Percentiles rank a stretch among this genome's conserved stretches.
phyloP scores from a whole-genome alignment of 2,888 invertebrate genomes.

The Drosophila picticornis region DNA sequence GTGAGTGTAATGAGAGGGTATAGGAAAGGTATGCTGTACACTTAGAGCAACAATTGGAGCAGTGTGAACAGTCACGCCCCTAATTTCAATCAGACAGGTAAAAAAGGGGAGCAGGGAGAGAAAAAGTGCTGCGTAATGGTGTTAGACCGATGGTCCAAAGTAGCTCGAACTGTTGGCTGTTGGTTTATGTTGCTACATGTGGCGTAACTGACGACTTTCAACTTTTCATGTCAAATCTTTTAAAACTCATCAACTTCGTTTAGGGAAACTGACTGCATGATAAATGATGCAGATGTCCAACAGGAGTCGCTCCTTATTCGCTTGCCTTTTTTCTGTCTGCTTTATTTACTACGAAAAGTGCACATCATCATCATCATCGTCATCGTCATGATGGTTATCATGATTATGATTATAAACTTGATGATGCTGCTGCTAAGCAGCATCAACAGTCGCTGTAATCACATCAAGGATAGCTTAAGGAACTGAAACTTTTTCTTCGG shows the following conservation, averaged over 20 bases:
- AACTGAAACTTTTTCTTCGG: constrained; percentile 10
- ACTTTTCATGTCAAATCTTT: constrained; percentile 58
- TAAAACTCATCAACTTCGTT: constrained; percentile 49
- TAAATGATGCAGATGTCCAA: constrained; percentile 54
- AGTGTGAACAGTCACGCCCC: constrained; percentile 43
- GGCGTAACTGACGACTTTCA: constrained; percentile 28
- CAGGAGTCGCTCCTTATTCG: constrained; percentile 13
- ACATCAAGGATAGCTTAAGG: constrained; percentile 30
- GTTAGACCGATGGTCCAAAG: constrained; percentile 21
- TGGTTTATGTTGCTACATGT: constrained; percentile 12
- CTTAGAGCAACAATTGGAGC: constrained; percentile 21
- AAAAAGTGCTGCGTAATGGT: constrained; percentile 36
- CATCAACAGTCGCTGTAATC: constrained; percentile 37
- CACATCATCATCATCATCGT: constrained; percentile 48
- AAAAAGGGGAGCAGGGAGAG: background rate
- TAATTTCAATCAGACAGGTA: constrained; percentile 4
- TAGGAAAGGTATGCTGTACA: background rate
- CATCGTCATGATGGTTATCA: constrained; percentile 18
- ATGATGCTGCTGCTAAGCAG: constrained; percentile 33
- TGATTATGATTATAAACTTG: background rate
- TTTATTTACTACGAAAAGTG: constrained; percentile 43
- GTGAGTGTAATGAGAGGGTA: background rate
- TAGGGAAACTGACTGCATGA: constrained; percentile 42
- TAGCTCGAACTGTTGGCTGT: constrained; percentile 2
- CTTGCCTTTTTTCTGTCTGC: constrained; percentile 1